Evolutionary conservation across 2,797 vertebrate species (phyloP), one percentile per base, ranked within the genome.

Genomic region (Gymnocypris eckloni): DNA sequence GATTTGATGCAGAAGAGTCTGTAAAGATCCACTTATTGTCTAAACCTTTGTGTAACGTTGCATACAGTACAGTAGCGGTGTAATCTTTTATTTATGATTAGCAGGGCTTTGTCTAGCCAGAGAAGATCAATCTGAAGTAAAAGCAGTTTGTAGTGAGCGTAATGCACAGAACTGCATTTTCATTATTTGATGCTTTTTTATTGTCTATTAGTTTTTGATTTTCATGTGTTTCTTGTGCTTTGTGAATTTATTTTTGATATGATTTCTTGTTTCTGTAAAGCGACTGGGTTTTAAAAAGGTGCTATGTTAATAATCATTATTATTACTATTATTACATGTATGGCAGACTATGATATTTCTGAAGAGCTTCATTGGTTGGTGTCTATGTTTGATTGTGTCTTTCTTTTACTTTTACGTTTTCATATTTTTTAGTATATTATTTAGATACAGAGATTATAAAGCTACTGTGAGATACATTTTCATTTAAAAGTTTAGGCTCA

Each of bases 61-160:
- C 22, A 33, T 33, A 77, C 79, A 77, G 70, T 77, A 59, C 79
- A 80, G 70, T 72, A 59, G 54, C 22, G 16, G 16, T 75, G 69
- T 48, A 73, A 77, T 90, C 25, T 82, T 89, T 90, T 89, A 90
- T 90, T 90, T 83, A 87, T 87, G 86, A 88, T 75, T 64, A 56
- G 69, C 50, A 8, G 22, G 72, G 79, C 87, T 87, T 86, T 85
- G 86, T 86, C 71, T 86, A 86, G 80, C 9, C 33, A 72, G 54
- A 28, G 79, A 64, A 75, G 70, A 45, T 86, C 54, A 72, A 48
- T 67, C 56, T 66, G 69, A 71, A 45, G 28, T 81, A 43, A 83
- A 82, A 67, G 16, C 50, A n/a, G 64, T 81, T 76, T 76, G 50
- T 76, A 54, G 50, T 3, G 20, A n/a, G 45, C 37, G 0, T 84